These are phyloP conservation scores for Dendrolimus kikuchii DNA, from an alignment of 1,140 invertebrate genomes.

Conservation along the genomic window DNA sequence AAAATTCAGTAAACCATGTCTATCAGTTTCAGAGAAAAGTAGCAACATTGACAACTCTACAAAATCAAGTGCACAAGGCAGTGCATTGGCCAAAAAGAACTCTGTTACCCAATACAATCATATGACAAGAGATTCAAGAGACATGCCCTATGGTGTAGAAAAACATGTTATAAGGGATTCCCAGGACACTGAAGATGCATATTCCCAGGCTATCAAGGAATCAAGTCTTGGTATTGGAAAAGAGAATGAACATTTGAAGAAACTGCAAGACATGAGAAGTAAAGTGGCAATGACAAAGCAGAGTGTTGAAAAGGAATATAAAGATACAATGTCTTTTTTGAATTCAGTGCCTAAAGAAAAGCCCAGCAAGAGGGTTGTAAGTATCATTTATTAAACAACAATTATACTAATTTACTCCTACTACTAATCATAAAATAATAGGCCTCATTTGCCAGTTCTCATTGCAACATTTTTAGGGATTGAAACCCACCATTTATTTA, in stretches of 20 bases:
- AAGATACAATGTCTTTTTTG: constrained; percentile 57
- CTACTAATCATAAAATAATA: too few relatives aligned
- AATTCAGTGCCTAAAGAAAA: constrained; percentile 54
- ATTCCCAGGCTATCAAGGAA: constrained; percentile 50
- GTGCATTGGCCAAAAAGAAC: constrained; percentile 24
- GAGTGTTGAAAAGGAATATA: constrained; percentile 61
- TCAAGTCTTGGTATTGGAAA: constrained; percentile 13
- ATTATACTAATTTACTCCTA: too few relatives aligned
- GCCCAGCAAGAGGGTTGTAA: constrained; percentile 31
- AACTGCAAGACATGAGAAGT: constrained; percentile 36
- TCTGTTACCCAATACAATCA: constrained; percentile 54
- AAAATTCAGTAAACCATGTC: constrained; percentile 5
- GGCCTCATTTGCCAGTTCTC: too few relatives aligned
- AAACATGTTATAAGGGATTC: constrained; percentile 36
- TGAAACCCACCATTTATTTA: too few relatives aligned
- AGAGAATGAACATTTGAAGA: constrained; percentile 29
- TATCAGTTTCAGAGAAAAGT: constrained; percentile 27
- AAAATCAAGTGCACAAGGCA: constrained; percentile 16
- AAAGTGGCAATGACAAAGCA: constrained; percentile 55
- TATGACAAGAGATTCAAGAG: constrained; percentile 41
- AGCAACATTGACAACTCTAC: constrained; percentile 23
- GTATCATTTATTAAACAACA: constrained; percentile 10
- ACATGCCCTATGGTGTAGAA: constrained; percentile 27
- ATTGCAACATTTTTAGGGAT: too few relatives aligned
- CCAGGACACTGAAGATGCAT: constrained; percentile 50